phyloP scores from a whole-genome alignment of 2,113 vertebrate species.

The Chauna torquata region DNA sequence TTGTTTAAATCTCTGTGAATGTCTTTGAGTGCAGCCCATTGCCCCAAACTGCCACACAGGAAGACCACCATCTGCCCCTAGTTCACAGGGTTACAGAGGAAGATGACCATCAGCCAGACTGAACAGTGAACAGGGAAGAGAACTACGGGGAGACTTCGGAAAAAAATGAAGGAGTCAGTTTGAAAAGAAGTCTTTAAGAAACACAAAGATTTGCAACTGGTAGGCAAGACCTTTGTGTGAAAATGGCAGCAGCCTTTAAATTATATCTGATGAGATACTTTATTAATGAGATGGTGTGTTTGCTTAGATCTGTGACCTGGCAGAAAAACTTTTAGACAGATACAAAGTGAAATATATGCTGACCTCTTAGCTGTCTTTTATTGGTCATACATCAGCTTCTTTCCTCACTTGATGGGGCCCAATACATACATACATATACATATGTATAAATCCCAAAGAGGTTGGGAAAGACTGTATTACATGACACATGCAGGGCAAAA shows the following conservation, averaged over 20 bases:
- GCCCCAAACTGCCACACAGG: fast-evolving
- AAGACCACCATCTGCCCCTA: background rate
- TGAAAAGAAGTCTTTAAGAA: background rate
- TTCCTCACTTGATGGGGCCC: fast-evolving
- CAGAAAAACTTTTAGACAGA: background rate
- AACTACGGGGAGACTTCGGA: background rate
- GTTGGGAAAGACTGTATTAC: background rate
- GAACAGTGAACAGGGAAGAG: background rate
- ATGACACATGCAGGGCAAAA: background rate
- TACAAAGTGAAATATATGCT: background rate
- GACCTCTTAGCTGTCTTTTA: background rate
- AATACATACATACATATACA: fast-evolving
- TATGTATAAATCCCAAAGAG: background rate
- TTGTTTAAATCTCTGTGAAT: background rate
- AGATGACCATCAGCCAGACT: background rate
- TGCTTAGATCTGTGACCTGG: background rate
- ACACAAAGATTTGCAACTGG: background rate
- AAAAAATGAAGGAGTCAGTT: background rate
- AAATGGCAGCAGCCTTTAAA: background rate
- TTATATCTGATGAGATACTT: background rate
- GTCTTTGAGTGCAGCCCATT: background rate
- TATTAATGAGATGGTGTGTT: background rate
- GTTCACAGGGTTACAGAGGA: background rate
- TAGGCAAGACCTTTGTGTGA: background rate
- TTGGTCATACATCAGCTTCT: background rate